Percentiles rank a stretch among this genome's conserved stretches.
Conservation (phyloP, 2,113 vertebrate species). For the Poeciliopsis turrubarensis region DNA sequence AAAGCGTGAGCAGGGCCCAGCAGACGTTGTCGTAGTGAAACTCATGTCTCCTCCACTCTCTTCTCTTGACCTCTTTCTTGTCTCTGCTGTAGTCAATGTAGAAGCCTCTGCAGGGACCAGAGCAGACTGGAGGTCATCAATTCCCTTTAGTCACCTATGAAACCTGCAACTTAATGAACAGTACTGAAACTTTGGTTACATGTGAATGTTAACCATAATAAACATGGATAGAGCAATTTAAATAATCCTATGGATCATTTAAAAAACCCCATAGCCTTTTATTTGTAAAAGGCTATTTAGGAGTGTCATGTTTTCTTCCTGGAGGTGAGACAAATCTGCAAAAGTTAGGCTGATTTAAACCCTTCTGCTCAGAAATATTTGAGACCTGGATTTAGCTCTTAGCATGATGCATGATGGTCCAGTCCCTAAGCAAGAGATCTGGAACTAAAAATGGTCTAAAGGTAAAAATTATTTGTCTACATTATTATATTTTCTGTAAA, state of each 20-base stretch:
- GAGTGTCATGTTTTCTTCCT: neutral
- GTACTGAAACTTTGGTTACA: neutral
- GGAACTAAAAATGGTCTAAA: neutral
- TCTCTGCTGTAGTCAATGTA: conserved; percentile 95
- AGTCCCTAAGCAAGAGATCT: neutral
- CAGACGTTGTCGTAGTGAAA: conserved; percentile 99
- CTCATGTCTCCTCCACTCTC: conserved; percentile 96
- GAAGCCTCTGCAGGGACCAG: conserved; percentile 86
- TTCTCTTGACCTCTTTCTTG: conserved; percentile 95
- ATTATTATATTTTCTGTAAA: neutral
- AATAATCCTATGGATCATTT: neutral
- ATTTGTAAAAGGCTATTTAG: neutral
- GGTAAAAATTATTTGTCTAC: neutral
- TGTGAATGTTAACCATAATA: neutral
- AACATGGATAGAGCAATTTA: neutral
- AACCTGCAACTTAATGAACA: conserved; percentile 19
- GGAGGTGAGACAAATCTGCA: neutral
- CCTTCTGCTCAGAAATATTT: neutral
- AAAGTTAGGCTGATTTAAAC: neutral
- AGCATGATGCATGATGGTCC: too few relatives aligned
- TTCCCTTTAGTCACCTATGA: conserved; percentile 31
- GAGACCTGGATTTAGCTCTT: too few relatives aligned
- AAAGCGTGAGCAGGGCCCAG: conserved; percentile 98
- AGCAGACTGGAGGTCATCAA: conserved; percentile 21
- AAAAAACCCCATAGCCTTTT: too few relatives aligned